Base-by-base conservation (phyloP, 2,113 vertebrate species). In the Macheiramphus alcinus region DNA sequence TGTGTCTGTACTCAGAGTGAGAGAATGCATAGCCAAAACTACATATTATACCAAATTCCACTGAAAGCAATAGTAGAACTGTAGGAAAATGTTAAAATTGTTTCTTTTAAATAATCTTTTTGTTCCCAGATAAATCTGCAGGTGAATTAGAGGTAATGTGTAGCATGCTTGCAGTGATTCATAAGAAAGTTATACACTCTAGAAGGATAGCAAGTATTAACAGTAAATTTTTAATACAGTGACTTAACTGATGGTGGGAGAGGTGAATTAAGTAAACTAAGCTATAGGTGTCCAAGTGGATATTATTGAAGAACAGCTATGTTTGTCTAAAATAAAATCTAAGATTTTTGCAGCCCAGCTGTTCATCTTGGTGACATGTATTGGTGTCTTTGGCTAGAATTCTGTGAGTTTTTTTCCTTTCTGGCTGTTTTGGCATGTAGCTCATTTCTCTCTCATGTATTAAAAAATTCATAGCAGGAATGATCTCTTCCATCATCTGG, bases 21-120 rank as follows among this genome's bases (percentile, higher is more conserved):
- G 83, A 92, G 91, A 94, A 95, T 50, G 84, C 70, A 65, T 27
- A 84, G 76, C 53, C 86, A 65, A 80, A 92, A 65, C 88, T 76
- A 55, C 94, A 74, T 84, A 89, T 97, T 97, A 90, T 50, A 93
- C 68, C 63, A 94, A 92, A 96, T 97, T 94, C 91, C 74, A 70
- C 53, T 95, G 92, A 93, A 97, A 97, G 48, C 78, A 82, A 31
- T 47, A 66, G 86, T 56, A 52, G 61, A 88, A 94, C 55, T 70
- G 40, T 72, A 86, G 90, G 32, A 94, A 96, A 97, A 96, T 71
- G 56, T 95, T 96, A 84, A 92, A 95, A 78, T 87, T 4, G 47
- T 45, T 93, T 86, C 20, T 94, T 96, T 96, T 68, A 92, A 94
- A 81, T 63, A 96, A 92, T 87, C 26, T 45, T 91, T 96, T 96